Conservation (phyloP, 2,888 invertebrate species). For the Leptinotarsa rubiginosa region DNA sequence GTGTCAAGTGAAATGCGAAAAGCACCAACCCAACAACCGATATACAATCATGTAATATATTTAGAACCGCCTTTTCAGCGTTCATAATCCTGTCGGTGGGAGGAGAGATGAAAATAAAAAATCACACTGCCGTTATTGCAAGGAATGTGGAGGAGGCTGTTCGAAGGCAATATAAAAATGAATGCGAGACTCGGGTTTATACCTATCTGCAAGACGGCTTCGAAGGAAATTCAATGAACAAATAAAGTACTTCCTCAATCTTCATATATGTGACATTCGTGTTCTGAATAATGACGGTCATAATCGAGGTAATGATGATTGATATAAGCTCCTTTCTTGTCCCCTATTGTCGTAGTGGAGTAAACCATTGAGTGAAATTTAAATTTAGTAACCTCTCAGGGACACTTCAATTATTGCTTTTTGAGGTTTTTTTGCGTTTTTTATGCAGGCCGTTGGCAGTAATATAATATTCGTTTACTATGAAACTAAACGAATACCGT, state of each 20-base stretch:
- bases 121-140: slow-evolving; percentile 34
- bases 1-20: slow-evolving; percentile 13
- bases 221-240: slow-evolving; percentile 31
- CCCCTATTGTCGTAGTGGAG: not conserved
- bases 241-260: slow-evolving; percentile 39
- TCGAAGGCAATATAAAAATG: slow-evolving; percentile 34
- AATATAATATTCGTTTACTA: too few species aligned
- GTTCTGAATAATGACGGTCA: slow-evolving; percentile 1
- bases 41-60: slow-evolving; percentile 26
- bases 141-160: slow-evolving; percentile 34
- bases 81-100: slow-evolving; percentile 37
- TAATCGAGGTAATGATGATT: slow-evolving; percentile 4
- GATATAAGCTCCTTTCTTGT: not conserved
- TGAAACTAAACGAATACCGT: too few species aligned
- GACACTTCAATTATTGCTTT: too few species aligned
- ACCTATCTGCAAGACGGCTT: slow-evolving; percentile 12
- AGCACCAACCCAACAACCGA: slow-evolving; percentile 16
- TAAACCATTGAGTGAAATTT: not conserved
- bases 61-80: slow-evolving; percentile 38
- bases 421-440: too few species aligned
- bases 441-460: too few species aligned
- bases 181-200: slow-evolving; percentile 16
- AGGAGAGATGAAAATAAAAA: slow-evolving; percentile 29
- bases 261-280: slow-evolving; percentile 20
- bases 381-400: too few species aligned